Conservation (phyloP, 2,888 invertebrate species). For the Melangyna quadrimaculata region DNA sequence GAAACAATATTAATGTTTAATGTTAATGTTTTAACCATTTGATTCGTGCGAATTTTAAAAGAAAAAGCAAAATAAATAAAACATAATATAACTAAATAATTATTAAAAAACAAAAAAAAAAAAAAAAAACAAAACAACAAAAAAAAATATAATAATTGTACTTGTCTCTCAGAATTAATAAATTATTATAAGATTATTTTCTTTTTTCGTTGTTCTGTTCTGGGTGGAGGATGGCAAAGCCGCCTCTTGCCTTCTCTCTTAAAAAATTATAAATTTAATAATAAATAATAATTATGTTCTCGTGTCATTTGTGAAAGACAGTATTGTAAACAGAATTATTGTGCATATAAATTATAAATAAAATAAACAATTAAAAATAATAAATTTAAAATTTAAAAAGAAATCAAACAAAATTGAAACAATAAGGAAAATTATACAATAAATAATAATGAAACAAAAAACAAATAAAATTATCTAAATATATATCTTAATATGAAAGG, state of each 20-base stretch:
- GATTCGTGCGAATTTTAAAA: slow-evolving; percentile 70
- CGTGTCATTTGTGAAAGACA: slow-evolving; percentile 67
- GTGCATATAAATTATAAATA: slow-evolving; percentile 54
- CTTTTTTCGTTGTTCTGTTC: slow-evolving; percentile 53
- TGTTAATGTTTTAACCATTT: slow-evolving; percentile 71
- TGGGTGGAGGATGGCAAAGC: slow-evolving; percentile 64
- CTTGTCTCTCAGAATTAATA: slow-evolving; percentile 64
- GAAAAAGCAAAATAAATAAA: slow-evolving; percentile 46
- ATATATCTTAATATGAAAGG: slow-evolving; percentile 56
- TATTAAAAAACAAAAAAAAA: not conserved
- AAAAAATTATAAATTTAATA: slow-evolving; percentile 21
- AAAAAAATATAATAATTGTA: slow-evolving; percentile 53
- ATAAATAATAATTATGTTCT: slow-evolving; percentile 55
- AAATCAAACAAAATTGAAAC: slow-evolving; percentile 45
- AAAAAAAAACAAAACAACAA: not conserved
- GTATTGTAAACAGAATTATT: slow-evolving; percentile 69
- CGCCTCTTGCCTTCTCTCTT: slow-evolving; percentile 53
- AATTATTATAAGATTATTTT: slow-evolving; percentile 47
- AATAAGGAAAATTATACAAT: slow-evolving; percentile 67
- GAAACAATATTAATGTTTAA: slow-evolving; percentile 72
- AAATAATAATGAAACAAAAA: slow-evolving; percentile 30
- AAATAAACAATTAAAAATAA: slow-evolving; percentile 26
- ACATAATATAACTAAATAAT: slow-evolving; percentile 25
- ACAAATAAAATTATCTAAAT: slow-evolving; percentile 61
- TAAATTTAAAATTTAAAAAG: slow-evolving; percentile 32